These are phyloP conservation scores for Cataglyphis albicans DNA, from an alignment of 2,888 invertebrate genomes.

Conservation along the genomic window DNA sequence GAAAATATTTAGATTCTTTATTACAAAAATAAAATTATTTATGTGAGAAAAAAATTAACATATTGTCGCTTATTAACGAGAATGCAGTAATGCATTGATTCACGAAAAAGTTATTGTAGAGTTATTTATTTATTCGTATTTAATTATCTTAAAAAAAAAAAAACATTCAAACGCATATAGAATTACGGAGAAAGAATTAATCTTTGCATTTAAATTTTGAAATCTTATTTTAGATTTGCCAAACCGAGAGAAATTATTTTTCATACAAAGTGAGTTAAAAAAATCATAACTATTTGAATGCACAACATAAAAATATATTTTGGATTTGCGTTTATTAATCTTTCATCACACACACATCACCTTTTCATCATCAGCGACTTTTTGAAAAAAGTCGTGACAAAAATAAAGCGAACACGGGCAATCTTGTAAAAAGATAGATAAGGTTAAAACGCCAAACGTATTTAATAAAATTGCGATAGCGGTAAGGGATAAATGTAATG, in stretches of 20 bases:
- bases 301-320: not conserved
- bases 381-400: not conserved
- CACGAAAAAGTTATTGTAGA: not conserved
- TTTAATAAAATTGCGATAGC: slow-evolving; percentile 33
- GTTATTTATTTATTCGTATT: slow-evolving; percentile 26
- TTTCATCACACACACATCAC: not conserved
- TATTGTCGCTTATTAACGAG: slow-evolving; percentile 31
- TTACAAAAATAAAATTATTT: not conserved
- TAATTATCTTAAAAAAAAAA: not conserved
- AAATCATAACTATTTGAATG: not conserved
- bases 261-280: not conserved
- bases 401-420: not conserved
- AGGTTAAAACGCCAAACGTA: slow-evolving; percentile 35
- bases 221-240: not conserved
- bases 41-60: not conserved
- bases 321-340: not conserved
- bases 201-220: slow-evolving; percentile 5
- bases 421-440: slow-evolving; percentile 10
- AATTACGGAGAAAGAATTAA: slow-evolving; percentile 4
- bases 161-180: not conserved
- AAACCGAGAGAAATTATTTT: not conserved
- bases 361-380: no score
- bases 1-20: not conserved
- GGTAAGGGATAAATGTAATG: slow-evolving; percentile 9
- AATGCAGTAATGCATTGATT: slow-evolving; percentile 5